phyloP scores from a whole-genome alignment of 2,888 invertebrate genomes.

The Netelia fuscicornis region DNA sequence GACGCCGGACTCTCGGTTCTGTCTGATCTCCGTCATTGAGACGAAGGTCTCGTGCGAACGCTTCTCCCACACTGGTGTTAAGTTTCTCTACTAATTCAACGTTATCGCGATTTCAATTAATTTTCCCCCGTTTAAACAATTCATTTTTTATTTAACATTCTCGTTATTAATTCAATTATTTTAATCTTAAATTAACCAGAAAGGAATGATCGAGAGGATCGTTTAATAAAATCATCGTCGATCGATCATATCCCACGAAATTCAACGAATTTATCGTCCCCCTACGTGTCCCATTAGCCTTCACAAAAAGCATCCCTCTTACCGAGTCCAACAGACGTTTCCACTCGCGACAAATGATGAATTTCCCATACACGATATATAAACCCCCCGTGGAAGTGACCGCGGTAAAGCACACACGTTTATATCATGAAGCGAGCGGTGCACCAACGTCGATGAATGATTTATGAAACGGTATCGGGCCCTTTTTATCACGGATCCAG shows the following conservation, averaged over 20 bases:
- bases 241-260: no score
- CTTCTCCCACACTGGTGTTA: background rate
- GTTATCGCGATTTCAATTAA: no score
- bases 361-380: background rate
- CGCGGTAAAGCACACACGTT: conserved; percentile 42
- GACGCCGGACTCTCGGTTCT: conserved; percentile 39
- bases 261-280: no score
- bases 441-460: conserved; percentile 64
- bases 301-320: no score
- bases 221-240: no score
- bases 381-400: conserved; percentile 12
- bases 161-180: no score
- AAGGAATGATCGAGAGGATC: no score
- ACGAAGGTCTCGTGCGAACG: conserved; percentile 24
- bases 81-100: background rate
- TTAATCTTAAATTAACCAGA: no score
- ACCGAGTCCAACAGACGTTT: conserved; percentile 1
- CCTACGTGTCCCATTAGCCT: no score
- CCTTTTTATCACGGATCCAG: conserved; percentile 63
- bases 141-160: no score
- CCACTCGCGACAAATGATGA: conserved; percentile 49
- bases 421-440: conserved; percentile 9
- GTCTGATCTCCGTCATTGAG: conserved; percentile 48
- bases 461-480: conserved; percentile 70
- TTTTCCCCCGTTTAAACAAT: no score